A percentile compares a stretch with the other conserved stretches of the same genome.
Conservation (phyloP, 30 jellyfish, hydroid and myxozoan species). For the Hydra vulgaris region DNA sequence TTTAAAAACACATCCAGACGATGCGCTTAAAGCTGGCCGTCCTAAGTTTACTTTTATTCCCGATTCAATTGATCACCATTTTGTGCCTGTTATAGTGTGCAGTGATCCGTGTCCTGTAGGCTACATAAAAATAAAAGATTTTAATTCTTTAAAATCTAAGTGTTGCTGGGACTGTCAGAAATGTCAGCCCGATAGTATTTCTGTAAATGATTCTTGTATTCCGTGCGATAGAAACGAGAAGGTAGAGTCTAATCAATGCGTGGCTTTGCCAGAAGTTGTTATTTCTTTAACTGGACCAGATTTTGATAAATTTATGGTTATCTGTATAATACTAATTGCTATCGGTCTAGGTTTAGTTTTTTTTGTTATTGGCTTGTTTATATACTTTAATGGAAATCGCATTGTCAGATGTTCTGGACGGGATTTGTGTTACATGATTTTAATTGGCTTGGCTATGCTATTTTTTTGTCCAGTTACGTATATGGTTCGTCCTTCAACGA, state of each 20-base stretch:
- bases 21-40: constrained; percentile 13
- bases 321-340: constrained; percentile 22
- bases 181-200: constrained; percentile 33
- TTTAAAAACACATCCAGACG: neutral
- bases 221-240: constrained; percentile 28
- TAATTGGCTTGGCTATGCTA: constrained; percentile 19
- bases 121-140: constrained; percentile 7
- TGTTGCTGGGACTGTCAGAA: constrained; percentile 79
- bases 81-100: constrained; percentile 36
- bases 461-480: constrained; percentile 25
- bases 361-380: constrained; percentile 12
- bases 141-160: constrained; percentile 17
- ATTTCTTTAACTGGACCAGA: constrained; percentile 2
- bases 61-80: constrained; percentile 2
- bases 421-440: constrained; percentile 31
- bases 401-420: constrained; percentile 34
- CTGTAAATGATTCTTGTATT: constrained; percentile 38
- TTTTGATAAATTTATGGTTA: constrained; percentile 4
- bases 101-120: constrained; percentile 58
- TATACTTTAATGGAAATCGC: neutral
- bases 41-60: constrained; percentile 5
- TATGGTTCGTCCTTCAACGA: constrained; percentile 4
- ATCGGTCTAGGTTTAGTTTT: constrained; percentile 8
- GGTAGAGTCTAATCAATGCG: constrained; percentile 6
- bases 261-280: neutral